A percentile compares a stretch with the other conserved stretches of the same genome.
These are phyloP conservation scores for Coenonympha glycerion DNA, from an alignment of 2,888 invertebrate genomes.

Conservation along the genomic window DNA sequence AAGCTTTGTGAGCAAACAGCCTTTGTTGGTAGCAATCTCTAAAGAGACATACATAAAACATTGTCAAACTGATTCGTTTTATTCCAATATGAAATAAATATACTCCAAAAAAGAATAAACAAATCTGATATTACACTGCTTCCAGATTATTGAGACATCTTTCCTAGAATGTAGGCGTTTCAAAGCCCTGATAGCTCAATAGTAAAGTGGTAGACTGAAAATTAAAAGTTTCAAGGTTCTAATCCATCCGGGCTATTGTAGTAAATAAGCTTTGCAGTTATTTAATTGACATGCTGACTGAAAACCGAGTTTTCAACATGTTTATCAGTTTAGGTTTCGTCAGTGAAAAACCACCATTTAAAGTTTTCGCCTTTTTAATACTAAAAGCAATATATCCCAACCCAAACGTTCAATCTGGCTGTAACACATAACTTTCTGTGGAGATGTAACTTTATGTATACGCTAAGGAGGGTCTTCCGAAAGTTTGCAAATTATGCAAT, in stretches of 20 bases:
- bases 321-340: too few relatives aligned
- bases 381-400: conserved; percentile 9
- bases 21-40: conserved; percentile 1
- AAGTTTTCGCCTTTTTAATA: neutral
- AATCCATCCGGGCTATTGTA: too few relatives aligned
- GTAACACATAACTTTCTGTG: conserved; percentile 15
- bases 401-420: conserved; percentile 12
- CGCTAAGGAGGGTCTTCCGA: conserved; percentile 50
- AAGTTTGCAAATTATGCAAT: conserved; percentile 51
- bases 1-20: conserved; percentile 2
- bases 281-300: too few relatives aligned
- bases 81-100: neutral
- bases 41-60: neutral
- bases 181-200: too few relatives aligned
- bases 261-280: too few relatives aligned
- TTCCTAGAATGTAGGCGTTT: too few relatives aligned
- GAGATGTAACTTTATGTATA: conserved; percentile 58
- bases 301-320: too few relatives aligned
- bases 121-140: too few relatives aligned
- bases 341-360: neutral
- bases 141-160: too few relatives aligned
- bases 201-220: too few relatives aligned
- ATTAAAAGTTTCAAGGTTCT: too few relatives aligned
- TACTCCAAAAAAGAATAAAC: too few relatives aligned
- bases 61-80: neutral